Conservation (phyloP, 1,140 invertebrate species). For the Homarus americanus region DNA sequence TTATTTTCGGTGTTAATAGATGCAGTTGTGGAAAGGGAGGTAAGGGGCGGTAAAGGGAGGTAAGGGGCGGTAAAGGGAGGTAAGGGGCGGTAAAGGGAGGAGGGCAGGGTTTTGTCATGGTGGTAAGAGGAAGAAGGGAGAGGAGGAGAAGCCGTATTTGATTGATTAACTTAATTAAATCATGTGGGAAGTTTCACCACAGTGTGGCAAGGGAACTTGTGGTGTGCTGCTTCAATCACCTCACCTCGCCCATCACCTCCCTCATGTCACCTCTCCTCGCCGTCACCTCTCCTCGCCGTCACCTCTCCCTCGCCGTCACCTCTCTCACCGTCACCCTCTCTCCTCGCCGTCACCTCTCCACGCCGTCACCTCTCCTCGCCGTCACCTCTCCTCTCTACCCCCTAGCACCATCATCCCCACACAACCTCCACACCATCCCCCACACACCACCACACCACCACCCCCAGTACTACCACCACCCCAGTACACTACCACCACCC, state of each 20-base stretch:
- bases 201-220: background rate
- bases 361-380: too few species aligned
- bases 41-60: background rate
- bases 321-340: too few species aligned
- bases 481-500: too few species aligned
- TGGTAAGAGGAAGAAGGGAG: slow-evolving; percentile 12
- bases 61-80: background rate
- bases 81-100: background rate
- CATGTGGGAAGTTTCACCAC: slow-evolving; percentile 32
- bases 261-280: background rate
- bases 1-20: background rate
- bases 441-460: too few species aligned
- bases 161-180: slow-evolving; percentile 50
- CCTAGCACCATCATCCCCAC: too few species aligned
- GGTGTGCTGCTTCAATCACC: background rate
- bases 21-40: background rate
- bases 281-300: too few species aligned
- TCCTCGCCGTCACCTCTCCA: background rate
- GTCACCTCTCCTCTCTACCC: background rate
- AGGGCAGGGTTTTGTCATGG: background rate
- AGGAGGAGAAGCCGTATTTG: background rate
- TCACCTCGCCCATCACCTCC: too few species aligned
- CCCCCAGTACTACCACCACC: too few species aligned
- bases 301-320: background rate
- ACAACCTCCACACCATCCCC: too few species aligned